Evolutionary conservation across 2,797 vertebrate genomes (phyloP).

Genomic region (Dermochelys coriacea): DNA sequence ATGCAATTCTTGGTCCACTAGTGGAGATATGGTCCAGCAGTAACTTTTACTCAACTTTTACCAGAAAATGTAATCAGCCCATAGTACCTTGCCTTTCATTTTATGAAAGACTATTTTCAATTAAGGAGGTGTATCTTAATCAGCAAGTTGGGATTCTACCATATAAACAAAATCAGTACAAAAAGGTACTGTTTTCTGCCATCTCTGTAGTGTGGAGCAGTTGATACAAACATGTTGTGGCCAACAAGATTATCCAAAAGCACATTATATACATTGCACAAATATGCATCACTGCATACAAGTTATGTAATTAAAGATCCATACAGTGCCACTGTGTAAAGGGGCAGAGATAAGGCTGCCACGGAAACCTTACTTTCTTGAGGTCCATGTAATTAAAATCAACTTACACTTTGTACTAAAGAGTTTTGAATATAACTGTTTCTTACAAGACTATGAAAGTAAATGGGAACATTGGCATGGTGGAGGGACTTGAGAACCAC

Average conservation of each 20-base stretch:
- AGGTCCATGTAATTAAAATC: background rate
- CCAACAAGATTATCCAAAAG: background rate
- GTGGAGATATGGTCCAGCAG: constrained; percentile 58
- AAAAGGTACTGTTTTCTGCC: background rate
- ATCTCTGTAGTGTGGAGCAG: background rate
- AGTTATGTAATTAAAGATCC: background rate
- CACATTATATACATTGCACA: background rate
- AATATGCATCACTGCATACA: background rate
- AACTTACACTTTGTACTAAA: background rate
- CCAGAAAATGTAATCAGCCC: too few species aligned
- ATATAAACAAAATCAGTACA: background rate
- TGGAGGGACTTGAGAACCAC: fast-evolving
- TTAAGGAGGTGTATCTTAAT: constrained; percentile 25
- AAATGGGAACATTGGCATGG: background rate
- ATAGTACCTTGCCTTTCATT: constrained; percentile 2
- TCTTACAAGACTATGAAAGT: background rate
- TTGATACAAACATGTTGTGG: background rate
- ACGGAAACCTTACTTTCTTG: background rate
- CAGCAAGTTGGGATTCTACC: background rate
- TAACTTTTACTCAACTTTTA: constrained; percentile 22
- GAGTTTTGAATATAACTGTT: background rate
- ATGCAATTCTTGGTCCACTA: constrained; percentile 34
- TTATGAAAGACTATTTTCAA: constrained; percentile 60
- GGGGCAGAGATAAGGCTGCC: background rate
- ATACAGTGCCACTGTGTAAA: background rate